Conservation (phyloP, 2,797 vertebrate genomes). For the Buphagus erythrorhynchus region DNA sequence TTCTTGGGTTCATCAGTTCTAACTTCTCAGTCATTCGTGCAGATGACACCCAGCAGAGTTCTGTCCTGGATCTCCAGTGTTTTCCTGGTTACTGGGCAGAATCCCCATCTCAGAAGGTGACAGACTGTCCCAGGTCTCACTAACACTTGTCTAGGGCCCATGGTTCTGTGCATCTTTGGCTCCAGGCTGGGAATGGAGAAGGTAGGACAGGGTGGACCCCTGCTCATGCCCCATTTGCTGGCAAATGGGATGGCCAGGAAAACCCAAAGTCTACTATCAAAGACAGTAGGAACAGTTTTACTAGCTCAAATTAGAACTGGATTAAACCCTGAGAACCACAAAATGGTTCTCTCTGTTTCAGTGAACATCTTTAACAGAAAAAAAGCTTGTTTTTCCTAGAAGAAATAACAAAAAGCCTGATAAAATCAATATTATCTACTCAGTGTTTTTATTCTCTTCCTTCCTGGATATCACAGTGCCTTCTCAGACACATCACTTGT, state of each 20-base stretch:
- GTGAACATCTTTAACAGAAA: background rate
- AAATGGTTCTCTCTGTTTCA: background rate
- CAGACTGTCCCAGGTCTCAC: background rate
- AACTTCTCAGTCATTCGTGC: background rate
- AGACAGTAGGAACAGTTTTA: background rate
- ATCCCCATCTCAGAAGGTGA: background rate
- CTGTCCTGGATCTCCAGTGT: rapidly evolving
- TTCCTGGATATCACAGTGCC: background rate
- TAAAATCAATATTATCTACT: background rate
- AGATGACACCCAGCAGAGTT: background rate
- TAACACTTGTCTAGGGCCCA: rapidly evolving
- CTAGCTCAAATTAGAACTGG: background rate
- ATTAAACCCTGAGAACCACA: background rate
- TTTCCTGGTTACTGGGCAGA: background rate
- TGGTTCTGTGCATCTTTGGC: background rate
- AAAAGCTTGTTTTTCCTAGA: background rate
- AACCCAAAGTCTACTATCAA: background rate
- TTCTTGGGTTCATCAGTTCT: background rate
- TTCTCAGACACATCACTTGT: background rate
- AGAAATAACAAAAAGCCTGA: background rate
- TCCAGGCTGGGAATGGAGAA: background rate
- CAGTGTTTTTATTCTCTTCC: background rate
- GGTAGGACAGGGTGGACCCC: background rate
- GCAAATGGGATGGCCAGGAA: background rate
- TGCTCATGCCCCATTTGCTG: background rate